Evolutionary conservation across 2,888 invertebrate species (phyloP).

Genomic region (Erynnis tages): DNA sequence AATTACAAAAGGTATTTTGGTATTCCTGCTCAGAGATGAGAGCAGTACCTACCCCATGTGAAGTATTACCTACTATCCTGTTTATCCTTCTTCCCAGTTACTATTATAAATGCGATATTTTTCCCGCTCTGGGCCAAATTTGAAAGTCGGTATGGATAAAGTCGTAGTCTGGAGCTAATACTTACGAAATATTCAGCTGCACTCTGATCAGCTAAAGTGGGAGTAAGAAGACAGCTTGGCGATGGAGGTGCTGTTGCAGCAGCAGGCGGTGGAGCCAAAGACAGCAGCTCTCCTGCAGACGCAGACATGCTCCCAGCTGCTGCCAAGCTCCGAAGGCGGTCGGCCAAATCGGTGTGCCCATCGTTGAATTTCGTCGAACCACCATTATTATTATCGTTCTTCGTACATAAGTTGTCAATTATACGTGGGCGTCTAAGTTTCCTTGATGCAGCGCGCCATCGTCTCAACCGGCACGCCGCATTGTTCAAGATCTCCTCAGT

Average conservation of each 20-base stretch:
- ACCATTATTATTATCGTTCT: slow-evolving; percentile 49
- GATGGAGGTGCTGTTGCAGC: slow-evolving; percentile 76
- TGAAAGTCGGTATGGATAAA: too few relatives aligned
- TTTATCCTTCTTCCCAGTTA: too few relatives aligned
- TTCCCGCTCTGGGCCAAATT: too few relatives aligned
- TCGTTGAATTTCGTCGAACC: slow-evolving; percentile 44
- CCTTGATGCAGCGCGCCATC: slow-evolving; percentile 76
- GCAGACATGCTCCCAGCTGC: slow-evolving; percentile 71
- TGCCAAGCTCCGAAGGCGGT: slow-evolving; percentile 68
- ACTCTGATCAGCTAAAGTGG: slow-evolving; percentile 70
- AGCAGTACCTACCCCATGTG: too few relatives aligned
- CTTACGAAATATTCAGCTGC: slow-evolving; percentile 72
- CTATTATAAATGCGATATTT: too few relatives aligned
- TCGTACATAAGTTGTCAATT: slow-evolving; percentile 71
- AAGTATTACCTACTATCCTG: too few relatives aligned
- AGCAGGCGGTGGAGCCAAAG: slow-evolving; percentile 70
- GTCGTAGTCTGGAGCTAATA: too few relatives aligned
- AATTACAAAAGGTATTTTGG: too few relatives aligned
- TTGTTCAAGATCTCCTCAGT: slow-evolving; percentile 68
- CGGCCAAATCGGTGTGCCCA: slow-evolving; percentile 72
- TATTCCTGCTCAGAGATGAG: too few relatives aligned
- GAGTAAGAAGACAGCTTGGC: slow-evolving; percentile 70
- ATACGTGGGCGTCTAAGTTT: slow-evolving; percentile 72
- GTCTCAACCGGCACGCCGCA: slow-evolving; percentile 71
- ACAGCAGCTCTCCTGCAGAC: slow-evolving; percentile 70